Evolutionary conservation across 2,888 invertebrate species (phyloP).

Genomic region (Lasioglossum malachurum): DNA sequence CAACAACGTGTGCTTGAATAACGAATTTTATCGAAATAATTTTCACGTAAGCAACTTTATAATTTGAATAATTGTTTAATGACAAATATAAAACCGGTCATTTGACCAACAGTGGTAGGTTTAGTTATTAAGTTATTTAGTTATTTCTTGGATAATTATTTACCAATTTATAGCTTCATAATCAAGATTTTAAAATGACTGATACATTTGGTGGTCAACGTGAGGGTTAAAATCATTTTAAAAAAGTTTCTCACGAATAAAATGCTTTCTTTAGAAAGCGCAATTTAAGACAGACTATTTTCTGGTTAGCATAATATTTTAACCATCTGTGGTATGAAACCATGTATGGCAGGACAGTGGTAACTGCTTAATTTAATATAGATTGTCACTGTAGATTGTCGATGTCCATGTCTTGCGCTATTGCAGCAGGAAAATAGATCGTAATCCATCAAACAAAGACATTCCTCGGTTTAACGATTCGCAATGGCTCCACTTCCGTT

Average conservation of each 20-base stretch:
- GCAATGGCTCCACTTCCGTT: conserved; percentile 10
- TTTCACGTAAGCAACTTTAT: too few relatives aligned
- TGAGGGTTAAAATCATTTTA: neutral
- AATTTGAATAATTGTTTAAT: too few relatives aligned
- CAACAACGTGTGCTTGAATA: too few relatives aligned
- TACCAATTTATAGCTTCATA: too few relatives aligned
- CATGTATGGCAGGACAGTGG: neutral
- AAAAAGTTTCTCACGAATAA: neutral
- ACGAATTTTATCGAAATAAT: too few relatives aligned
- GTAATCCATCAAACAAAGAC: conserved; percentile 15
- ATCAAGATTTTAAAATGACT: neutral
- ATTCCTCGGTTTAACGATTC: neutral
- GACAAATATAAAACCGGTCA: too few relatives aligned
- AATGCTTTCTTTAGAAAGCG: neutral
- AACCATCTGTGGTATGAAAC: neutral
- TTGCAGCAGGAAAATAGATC: neutral
- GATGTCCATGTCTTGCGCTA: neutral
- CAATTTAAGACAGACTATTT: neutral
- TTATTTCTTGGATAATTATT: neutral
- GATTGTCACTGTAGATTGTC: neutral
- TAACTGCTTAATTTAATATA: neutral
- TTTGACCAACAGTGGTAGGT: too few relatives aligned
- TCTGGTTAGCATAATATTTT: neutral
- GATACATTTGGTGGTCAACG: neutral
- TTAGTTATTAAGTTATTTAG: neutral